A percentile compares a stretch with the other conserved stretches of the same genome.
Evolutionary conservation across 1,140 invertebrate genomes (phyloP).

Genomic region (Telenomus remus): DNA sequence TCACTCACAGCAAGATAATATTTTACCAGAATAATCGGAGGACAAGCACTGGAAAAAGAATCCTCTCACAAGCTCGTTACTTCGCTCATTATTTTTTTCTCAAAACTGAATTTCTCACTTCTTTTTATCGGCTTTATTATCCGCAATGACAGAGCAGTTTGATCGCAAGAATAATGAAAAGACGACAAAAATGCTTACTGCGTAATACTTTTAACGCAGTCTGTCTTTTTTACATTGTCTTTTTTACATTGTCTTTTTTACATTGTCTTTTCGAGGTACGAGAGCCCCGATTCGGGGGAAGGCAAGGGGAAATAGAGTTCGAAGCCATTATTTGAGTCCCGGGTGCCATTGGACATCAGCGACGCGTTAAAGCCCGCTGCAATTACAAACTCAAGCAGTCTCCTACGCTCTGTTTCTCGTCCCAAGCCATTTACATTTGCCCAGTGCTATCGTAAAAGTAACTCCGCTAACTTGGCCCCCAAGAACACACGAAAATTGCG

Average conservation of each 20-base stretch:
- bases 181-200: constrained; percentile 42
- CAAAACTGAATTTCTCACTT: constrained; percentile 21
- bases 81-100: constrained; percentile 13
- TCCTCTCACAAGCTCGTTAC: constrained; percentile 2
- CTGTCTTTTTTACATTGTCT: constrained; percentile 56
- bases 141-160: constrained; percentile 40
- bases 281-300: not conserved
- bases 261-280: constrained; percentile 38
- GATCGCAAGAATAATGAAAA: constrained; percentile 51
- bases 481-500: constrained; percentile 64
- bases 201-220: constrained; percentile 44
- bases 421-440: constrained; percentile 68
- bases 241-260: constrained; percentile 61
- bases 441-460: constrained; percentile 67
- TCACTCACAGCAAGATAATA: constrained; percentile 27
- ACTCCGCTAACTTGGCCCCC: constrained; percentile 65
- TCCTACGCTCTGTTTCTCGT: constrained; percentile 37
- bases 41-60: constrained; percentile 6
- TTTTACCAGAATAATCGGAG: constrained; percentile 35
- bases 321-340: constrained; percentile 68
- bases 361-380: constrained; percentile 71
- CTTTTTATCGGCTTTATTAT: constrained; percentile 50
- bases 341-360: constrained; percentile 70
- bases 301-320: constrained; percentile 62
- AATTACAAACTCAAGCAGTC: constrained; percentile 72